Conservation (phyloP, 2,113 vertebrate species). For the Suncus etruscus region DNA sequence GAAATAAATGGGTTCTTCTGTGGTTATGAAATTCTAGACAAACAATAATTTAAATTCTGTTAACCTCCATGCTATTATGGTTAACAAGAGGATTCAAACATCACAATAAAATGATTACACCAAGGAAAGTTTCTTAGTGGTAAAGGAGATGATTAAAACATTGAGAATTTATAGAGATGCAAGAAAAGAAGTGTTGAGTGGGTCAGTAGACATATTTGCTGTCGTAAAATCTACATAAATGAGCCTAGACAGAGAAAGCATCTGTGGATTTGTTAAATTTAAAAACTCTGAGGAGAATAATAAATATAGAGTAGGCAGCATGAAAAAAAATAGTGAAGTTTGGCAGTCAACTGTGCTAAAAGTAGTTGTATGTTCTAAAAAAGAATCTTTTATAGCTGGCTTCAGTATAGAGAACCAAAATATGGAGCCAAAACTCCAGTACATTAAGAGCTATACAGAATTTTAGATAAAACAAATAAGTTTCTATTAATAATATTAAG, state of each 20-base stretch:
- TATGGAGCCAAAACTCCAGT: slow-evolving; percentile 54
- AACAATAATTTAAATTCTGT: slow-evolving; percentile 4
- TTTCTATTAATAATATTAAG: slow-evolving; percentile 73
- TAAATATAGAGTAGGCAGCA: slow-evolving; percentile 81
- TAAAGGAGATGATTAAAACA: slow-evolving; percentile 68
- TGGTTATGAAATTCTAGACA: slow-evolving; percentile 62
- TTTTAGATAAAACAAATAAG: slow-evolving; percentile 62
- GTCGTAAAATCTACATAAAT: slow-evolving; percentile 81
- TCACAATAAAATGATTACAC: slow-evolving; percentile 64
- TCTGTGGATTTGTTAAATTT: slow-evolving; percentile 85
- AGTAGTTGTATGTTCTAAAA: slow-evolving; percentile 76
- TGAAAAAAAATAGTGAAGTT: slow-evolving; percentile 71
- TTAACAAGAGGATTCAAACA: slow-evolving; percentile 62
- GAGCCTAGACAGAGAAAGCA: slow-evolving; percentile 80
- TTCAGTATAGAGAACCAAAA: slow-evolving; percentile 73
- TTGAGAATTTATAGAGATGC: slow-evolving; percentile 50
- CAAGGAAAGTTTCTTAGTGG: slow-evolving; percentile 56
- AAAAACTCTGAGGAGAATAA: slow-evolving; percentile 82
- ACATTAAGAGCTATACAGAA: slow-evolving; percentile 61
- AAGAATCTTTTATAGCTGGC: slow-evolving; percentile 75
- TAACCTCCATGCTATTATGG: slow-evolving; percentile 18
- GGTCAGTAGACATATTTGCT: slow-evolving; percentile 83
- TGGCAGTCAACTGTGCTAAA: slow-evolving; percentile 80
- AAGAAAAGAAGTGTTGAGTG: slow-evolving; percentile 77
- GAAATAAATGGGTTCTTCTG: background rate